These are phyloP conservation scores for Petrolisthes manimaculis DNA, from an alignment of 2,888 invertebrate genomes.

Conservation along the genomic window DNA sequence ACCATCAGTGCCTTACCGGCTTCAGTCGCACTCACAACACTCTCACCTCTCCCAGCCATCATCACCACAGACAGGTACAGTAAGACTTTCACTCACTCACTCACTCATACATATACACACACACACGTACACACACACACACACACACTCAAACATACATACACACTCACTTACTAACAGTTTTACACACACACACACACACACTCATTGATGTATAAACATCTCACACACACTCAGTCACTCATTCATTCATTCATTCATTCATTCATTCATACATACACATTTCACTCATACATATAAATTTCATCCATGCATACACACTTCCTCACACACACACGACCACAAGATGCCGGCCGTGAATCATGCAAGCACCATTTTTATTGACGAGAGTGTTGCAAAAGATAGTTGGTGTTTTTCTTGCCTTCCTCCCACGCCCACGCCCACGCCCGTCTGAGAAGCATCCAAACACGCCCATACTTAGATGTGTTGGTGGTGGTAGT, in stretches of 20 bases:
- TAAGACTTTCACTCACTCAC: not conserved
- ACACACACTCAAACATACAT: not conserved
- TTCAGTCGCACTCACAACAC: not conserved
- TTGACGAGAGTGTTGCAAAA: too few relatives aligned
- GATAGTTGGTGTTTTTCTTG: too few relatives aligned
- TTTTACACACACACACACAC: not conserved
- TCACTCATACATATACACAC: not conserved
- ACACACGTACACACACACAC: not conserved
- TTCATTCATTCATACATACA: too few relatives aligned
- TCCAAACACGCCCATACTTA: constrained; percentile 9
- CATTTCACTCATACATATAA: too few relatives aligned
- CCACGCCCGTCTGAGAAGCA: not conserved
- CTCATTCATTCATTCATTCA: too few relatives aligned
- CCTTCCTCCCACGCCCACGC: constrained; percentile 6
- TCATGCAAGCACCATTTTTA: too few relatives aligned
- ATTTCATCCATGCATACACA: too few relatives aligned
- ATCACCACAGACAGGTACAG: not conserved
- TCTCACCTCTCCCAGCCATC: not conserved
- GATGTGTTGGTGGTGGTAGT: not conserved
- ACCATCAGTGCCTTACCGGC: not conserved
- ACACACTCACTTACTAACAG: too few relatives aligned
- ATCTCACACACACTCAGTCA: too few relatives aligned
- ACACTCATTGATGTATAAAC: too few relatives aligned
- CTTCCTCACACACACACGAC: too few relatives aligned
- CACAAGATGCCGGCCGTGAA: too few relatives aligned